Base-by-base conservation (phyloP, 92 coral and sea anemone genomes). In the Heliopora coerulea region DNA sequence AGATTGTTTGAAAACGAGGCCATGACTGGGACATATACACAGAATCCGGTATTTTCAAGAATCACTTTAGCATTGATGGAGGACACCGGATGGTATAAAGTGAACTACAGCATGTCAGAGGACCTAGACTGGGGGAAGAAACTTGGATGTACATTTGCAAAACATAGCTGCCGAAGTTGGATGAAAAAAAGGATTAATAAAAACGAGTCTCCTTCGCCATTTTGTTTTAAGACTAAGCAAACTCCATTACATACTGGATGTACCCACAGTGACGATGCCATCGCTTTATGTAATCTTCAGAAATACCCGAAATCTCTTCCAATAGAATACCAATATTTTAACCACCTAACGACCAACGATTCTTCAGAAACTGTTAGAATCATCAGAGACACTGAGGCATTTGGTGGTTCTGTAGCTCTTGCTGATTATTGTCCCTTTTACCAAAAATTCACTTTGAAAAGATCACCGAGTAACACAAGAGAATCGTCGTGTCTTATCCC, bases 1-100 rank as follows among this genome's bases (percentile, higher is more conserved):
- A 87, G 99, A 27, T 78, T 95, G 72, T 95, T 95, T 59, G 99
- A 95, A 58, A 95, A 95, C 84, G 99, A 95, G 85, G 99, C 99
- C 24, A 95, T 95, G 99, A 95, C 99, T 11, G 99, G 99, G 2
- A 95, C 99, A 3, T 95, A 95, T 40, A 95, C 99, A 0, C 99
- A 95, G 73, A 90, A 95, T 74, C 99, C 99, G 34, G 99, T 90
- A 9, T 95, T 95, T 80, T 90, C 96, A 14, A 82, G 91, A 28
- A 78, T 90, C 35, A 95, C 99, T 8, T 79, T 95, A 56, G 99
- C 99, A 10, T 65, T 95, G 26, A 95, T 95, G 99, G 99, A 95
- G 54, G 99, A 95, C 70, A 90, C 99, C 10, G 99, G 99, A 27
- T 95, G 99, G 99, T 95, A 95, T 49, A 79, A 56, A 62, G 91